Evolutionary conservation across 2,888 invertebrate genomes (phyloP), one percentile per base, ranked within the genome.

Genomic region (Archips crataeganus): DNA sequence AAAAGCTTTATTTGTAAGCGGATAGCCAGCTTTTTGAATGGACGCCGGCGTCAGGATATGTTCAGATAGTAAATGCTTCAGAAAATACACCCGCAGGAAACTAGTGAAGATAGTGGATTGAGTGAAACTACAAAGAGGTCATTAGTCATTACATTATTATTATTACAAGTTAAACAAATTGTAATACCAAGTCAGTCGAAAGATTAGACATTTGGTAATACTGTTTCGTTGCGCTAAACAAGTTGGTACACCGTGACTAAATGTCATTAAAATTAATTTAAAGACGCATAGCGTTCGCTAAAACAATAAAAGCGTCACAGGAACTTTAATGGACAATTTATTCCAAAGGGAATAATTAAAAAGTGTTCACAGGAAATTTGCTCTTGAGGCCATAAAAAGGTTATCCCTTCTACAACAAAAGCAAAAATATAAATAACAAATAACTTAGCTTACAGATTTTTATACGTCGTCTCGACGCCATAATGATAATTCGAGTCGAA

Each of bases 51-150:
- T 42, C 23, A 2, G 59, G 77, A 78, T 75, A 75, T 76, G 78
- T 75, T 59, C 49, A 42, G 60, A 70, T 63, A 63, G 67, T 66
- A 72, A 76, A 73, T 75, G 78, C 68, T 54, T 54, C 23, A 54
- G 15, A 70, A 76, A 74, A 63, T 70, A 77, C 68, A 76, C 32
- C 70, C 32, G 9, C 76, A 72, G 34, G 77, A 75, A 77, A 77
- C 71, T 75, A 76, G 65, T 49, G 60, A 11, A 42, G 70, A 63
- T 10, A n/a, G 54, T 23, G 39, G 39, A 39, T 39, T 2, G 23
- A 23, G 67, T 54, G 61, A 51, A 42, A 60, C 10, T 11, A 13
- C 13, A 10, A 9, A 11, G 62, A 61, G 61, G 61, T 42, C 15
- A 39, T 42, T 49, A 15, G 15, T 42, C 13, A n/a, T 5, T 9